Percentiles rank a stretch among this genome's conserved stretches.
Conservation (phyloP, 2,888 invertebrate genomes). For the Plebejus anna region DNA sequence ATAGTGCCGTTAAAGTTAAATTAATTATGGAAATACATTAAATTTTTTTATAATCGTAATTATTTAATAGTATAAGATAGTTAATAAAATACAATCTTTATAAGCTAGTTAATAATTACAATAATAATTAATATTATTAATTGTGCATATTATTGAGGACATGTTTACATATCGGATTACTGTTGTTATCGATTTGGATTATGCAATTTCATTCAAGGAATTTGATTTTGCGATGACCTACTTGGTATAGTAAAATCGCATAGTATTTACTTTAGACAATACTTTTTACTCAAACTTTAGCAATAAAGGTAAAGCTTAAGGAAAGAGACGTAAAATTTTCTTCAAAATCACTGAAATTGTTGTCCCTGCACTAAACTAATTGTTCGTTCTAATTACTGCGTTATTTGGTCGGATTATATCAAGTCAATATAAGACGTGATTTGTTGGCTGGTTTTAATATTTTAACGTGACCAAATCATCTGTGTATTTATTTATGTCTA, state of each 20-base stretch:
- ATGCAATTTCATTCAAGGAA: constrained; percentile 26
- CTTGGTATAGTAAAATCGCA: neutral
- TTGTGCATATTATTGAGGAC: constrained; percentile 33
- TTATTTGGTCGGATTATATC: neutral
- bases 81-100: constrained; percentile 51
- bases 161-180: constrained; percentile 32
- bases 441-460: no score
- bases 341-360: no score
- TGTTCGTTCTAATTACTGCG: no score
- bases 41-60: constrained; percentile 45
- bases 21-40: constrained; percentile 51
- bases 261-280: neutral
- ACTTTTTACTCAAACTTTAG: no score
- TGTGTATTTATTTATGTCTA: no score
- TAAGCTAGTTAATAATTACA: constrained; percentile 42
- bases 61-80: constrained; percentile 43
- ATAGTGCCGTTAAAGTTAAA: constrained; percentile 33
- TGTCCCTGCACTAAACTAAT: no score
- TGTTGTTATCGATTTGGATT: constrained; percentile 29
- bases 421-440: no score
- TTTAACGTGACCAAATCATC: no score
- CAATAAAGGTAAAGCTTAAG: no score
- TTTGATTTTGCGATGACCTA: constrained; percentile 16
- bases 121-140: constrained; percentile 39
- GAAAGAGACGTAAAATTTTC: no score